A percentile compares a stretch with the other conserved stretches of the same genome.
Conservation (phyloP, 2,888 invertebrate genomes). For the Dicycla oo region DNA sequence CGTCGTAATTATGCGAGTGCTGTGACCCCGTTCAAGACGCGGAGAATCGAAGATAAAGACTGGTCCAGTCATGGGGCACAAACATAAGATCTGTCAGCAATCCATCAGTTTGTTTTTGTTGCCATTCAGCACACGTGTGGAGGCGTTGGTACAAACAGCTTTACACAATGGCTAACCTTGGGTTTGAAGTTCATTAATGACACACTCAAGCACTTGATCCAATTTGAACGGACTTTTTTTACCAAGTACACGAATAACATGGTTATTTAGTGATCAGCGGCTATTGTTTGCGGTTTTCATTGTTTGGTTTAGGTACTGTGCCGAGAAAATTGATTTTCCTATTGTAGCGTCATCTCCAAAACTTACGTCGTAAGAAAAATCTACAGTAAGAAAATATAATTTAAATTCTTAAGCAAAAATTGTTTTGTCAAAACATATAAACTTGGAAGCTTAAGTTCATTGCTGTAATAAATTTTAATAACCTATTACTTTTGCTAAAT, state of each 20-base stretch:
- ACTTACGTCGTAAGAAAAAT: neutral
- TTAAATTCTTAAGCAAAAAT: neutral
- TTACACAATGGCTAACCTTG: conserved; percentile 74
- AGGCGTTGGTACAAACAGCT: conserved; percentile 71
- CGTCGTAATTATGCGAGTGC: conserved; percentile 54
- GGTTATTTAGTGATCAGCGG: conserved; percentile 45
- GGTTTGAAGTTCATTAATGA: conserved; percentile 69
- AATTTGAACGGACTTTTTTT: conserved; percentile 58
- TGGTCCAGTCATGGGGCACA: conserved; percentile 51
- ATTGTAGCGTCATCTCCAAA: conserved; percentile 28
- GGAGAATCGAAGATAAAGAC: conserved; percentile 53
- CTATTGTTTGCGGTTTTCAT: conserved; percentile 41
- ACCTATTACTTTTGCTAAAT: neutral
- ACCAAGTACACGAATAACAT: conserved; percentile 40
- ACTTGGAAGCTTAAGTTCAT: neutral
- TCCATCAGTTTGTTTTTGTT: conserved; percentile 74
- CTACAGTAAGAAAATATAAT: neutral
- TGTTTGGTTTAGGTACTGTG: conserved; percentile 5
- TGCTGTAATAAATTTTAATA: neutral
- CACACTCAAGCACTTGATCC: conserved; percentile 55
- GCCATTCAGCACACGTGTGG: conserved; percentile 67
- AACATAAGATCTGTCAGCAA: conserved; percentile 70
- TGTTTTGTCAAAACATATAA: neutral
- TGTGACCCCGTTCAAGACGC: conserved; percentile 58
- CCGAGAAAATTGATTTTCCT: conserved; percentile 11